Conservation (phyloP, 2,113 vertebrate genomes). For the Limanda limanda region DNA sequence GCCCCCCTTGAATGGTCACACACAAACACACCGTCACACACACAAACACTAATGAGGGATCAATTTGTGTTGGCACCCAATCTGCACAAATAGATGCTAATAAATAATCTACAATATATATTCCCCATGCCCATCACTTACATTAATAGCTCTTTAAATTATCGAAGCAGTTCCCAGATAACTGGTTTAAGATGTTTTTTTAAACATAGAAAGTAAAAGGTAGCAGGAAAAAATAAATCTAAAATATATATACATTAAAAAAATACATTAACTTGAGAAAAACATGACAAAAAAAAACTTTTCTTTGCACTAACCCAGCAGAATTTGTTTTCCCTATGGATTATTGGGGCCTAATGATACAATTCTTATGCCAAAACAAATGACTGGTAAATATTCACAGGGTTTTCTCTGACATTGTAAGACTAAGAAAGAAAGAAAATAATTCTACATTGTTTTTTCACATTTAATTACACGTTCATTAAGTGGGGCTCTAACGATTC, state of each 20-base stretch:
- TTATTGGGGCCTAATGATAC: no score
- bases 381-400: neutral
- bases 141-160: neutral
- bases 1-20: conserved; percentile 31
- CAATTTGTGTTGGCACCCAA: conserved; percentile 38
- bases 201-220: neutral
- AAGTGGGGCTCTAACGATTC: no score
- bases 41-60: conserved; percentile 48
- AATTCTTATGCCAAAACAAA: neutral
- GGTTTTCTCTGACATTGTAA: neutral
- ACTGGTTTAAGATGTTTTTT: neutral
- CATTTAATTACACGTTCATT: neutral
- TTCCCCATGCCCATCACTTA: neutral
- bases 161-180: neutral
- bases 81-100: conserved; percentile 8
- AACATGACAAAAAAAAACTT: neutral
- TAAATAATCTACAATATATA: conserved; percentile 2
- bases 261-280: neutral
- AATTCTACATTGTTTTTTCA: no score
- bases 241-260: neutral
- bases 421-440: neutral
- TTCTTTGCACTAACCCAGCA: no score
- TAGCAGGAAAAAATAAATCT: neutral
- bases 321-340: no score
- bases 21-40: conserved; percentile 8